phyloP scores from a whole-genome alignment of 2,113 vertebrate genomes.

The Mohoua ochrocephala region DNA sequence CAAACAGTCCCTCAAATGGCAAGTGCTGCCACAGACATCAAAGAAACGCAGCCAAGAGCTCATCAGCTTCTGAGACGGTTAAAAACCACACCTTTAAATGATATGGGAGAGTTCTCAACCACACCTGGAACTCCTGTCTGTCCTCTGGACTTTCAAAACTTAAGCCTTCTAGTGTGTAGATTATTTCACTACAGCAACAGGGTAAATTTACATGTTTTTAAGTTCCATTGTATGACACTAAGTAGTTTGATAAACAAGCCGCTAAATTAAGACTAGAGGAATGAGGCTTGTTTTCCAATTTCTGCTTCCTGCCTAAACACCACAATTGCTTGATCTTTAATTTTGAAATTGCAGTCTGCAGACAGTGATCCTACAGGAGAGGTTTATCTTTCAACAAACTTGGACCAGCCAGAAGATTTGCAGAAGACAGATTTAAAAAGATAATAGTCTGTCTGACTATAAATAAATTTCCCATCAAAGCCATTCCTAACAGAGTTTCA shows the following conservation, averaged over 20 bases:
- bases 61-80: not conserved
- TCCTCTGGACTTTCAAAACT: not conserved
- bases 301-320: not conserved
- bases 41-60: not conserved
- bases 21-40: not conserved
- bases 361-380: not conserved
- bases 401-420: not conserved
- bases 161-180: accelerated
- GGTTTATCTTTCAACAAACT: not conserved
- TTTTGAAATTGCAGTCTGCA: not conserved
- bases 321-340: not conserved
- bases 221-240: not conserved
- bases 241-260: not conserved
- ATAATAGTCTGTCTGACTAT: not conserved
- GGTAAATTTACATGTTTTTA: accelerated
- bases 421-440: not conserved
- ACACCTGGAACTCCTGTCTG: not conserved
- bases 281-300: not conserved
- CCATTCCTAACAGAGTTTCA: not conserved
- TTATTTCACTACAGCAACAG: not conserved
- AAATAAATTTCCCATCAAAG: not conserved
- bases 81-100: not conserved
- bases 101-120: not conserved
- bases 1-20: accelerated
- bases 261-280: not conserved